A percentile compares a stretch with the other conserved stretches of the same genome.
Conservation (phyloP, 2,113 vertebrate species). For the Phycodurus eques region DNA sequence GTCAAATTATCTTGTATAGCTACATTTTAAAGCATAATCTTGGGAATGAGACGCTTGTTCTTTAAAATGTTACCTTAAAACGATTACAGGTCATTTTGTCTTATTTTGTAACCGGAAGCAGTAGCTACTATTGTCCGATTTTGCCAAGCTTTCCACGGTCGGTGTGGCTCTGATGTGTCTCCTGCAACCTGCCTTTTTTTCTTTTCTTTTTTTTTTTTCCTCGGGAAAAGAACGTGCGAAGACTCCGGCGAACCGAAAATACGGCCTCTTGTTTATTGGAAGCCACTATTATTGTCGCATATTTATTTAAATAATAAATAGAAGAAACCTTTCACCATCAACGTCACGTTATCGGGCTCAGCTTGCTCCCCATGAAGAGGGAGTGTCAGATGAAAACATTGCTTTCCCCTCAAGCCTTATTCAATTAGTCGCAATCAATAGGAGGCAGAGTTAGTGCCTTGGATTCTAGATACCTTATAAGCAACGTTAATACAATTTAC, state of each 20-base stretch:
- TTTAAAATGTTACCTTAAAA: not conserved
- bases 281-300: not conserved
- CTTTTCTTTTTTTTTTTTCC: not conserved
- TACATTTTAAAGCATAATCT: not conserved
- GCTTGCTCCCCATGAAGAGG: not conserved
- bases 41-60: not conserved
- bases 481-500: not conserved
- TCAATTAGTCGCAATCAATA: constrained; percentile 59
- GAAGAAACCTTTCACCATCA: not conserved
- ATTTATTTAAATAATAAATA: not conserved
- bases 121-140: not conserved
- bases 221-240: constrained; percentile 14
- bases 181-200: constrained; percentile 23
- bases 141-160: not conserved
- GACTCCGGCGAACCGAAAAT: constrained; percentile 2
- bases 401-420: constrained; percentile 44
- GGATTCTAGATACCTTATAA: constrained; percentile 19
- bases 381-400: constrained; percentile 8
- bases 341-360: not conserved
- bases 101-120: not conserved
- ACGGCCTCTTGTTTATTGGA: constrained; percentile 1
- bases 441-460: constrained; percentile 24
- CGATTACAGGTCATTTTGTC: not conserved
- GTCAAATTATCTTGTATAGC: not conserved
- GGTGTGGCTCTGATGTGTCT: constrained; percentile 42